These are phyloP conservation scores for Drosophila arizonae DNA, from an alignment of 1,140 invertebrate genomes.

Conservation along the genomic window DNA sequence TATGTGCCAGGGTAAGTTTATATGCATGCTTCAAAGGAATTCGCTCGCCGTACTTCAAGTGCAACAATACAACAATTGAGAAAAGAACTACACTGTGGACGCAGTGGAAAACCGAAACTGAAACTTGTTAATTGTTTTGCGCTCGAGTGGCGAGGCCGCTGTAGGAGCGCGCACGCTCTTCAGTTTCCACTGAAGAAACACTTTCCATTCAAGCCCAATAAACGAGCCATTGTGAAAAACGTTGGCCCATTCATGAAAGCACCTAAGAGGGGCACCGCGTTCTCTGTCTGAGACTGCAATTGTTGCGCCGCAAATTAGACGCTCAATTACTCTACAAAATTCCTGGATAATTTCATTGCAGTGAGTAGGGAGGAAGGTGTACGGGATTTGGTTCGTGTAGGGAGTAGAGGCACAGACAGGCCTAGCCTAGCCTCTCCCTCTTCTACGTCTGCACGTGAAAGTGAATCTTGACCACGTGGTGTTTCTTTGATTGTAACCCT, in stretches of 20 bases:
- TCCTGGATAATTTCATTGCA: conserved; percentile 59
- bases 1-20: conserved; percentile 10
- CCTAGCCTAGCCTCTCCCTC: conserved; percentile 23
- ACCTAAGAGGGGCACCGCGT: conserved; percentile 27
- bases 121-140: conserved; percentile 79
- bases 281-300: conserved; percentile 39
- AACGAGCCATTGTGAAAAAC: conserved; percentile 51
- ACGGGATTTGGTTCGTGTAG: neutral
- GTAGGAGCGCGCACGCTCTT: conserved; percentile 53
- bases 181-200: conserved; percentile 66
- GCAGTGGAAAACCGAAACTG: conserved; percentile 20
- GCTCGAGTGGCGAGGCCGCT: conserved; percentile 59
- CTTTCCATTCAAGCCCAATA: conserved; percentile 69
- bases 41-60: conserved; percentile 42
- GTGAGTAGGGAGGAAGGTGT: neutral
- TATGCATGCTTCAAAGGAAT: conserved; percentile 62
- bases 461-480: conserved; percentile 79
- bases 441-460: conserved; percentile 41
- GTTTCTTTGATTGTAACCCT: conserved; percentile 29
- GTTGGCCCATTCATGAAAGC: conserved; percentile 63
- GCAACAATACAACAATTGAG: conserved; percentile 65
- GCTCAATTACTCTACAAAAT: conserved; percentile 74
- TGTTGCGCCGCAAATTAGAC: conserved; percentile 71
- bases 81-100: conserved; percentile 1
- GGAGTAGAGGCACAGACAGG: conserved; percentile 14